phyloP scores from a whole-genome alignment of 2,113 vertebrate genomes.

The Ciconia stormi region DNA sequence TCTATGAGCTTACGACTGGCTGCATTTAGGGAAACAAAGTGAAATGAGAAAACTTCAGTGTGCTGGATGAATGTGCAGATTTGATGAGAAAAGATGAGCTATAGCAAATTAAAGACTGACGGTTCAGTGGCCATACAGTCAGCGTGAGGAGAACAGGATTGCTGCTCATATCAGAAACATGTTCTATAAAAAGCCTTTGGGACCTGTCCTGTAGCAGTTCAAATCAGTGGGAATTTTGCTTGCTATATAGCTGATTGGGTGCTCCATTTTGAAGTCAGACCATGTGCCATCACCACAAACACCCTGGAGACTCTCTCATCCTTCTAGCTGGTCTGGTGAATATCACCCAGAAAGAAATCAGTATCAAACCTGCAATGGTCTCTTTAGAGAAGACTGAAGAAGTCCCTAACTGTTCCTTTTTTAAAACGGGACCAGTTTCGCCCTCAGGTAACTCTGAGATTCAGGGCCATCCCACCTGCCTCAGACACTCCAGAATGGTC shows the following conservation, averaged over 20 bases:
- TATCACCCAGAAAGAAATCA: not conserved
- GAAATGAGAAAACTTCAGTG: not conserved
- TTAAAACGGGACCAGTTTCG: not conserved
- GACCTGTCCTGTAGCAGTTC: not conserved
- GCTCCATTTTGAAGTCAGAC: not conserved
- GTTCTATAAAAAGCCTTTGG: not conserved
- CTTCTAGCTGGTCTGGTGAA: not conserved
- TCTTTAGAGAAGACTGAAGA: not conserved
- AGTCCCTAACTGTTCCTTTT: not conserved
- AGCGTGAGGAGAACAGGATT: not conserved
- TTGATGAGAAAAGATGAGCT: not conserved
- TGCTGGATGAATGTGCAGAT: not conserved
- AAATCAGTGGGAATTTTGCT: not conserved
- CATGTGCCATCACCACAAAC: accelerated
- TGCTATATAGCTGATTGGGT: not conserved
- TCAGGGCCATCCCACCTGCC: not conserved
- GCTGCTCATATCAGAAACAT: not conserved
- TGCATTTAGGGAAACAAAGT: not conserved
- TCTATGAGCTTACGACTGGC: not conserved
- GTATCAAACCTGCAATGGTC: not conserved
- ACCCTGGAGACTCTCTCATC: not conserved
- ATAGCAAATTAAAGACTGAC: not conserved
- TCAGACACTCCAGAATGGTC: accelerated
- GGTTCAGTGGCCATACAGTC: not conserved
- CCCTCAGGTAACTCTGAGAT: not conserved